These are phyloP conservation scores for Acleris literana DNA, from an alignment of 2,888 invertebrate genomes.

Conservation along the genomic window DNA sequence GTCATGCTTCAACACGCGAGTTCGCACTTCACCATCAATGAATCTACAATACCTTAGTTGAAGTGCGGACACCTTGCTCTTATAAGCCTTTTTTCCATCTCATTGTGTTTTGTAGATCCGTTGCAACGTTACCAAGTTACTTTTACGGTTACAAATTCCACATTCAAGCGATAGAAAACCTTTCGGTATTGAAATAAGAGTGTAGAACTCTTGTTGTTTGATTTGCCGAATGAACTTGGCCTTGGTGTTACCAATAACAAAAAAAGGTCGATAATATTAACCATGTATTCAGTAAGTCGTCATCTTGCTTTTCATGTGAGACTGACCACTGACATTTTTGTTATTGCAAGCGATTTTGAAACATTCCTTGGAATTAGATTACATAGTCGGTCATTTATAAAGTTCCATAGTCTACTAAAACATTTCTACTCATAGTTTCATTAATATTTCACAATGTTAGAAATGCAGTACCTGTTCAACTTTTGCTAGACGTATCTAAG, in stretches of 20 bases:
- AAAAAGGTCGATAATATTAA: slow-evolving; percentile 50
- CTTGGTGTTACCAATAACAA: slow-evolving; percentile 34
- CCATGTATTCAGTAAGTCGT: slow-evolving; percentile 44
- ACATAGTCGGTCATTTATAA: slow-evolving; percentile 19
- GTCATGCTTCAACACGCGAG: slow-evolving; percentile 22
- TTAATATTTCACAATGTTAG: too few relatives aligned
- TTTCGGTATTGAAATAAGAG: slow-evolving; percentile 9
- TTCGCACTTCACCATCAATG: slow-evolving; percentile 27
- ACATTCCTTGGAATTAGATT: slow-evolving; percentile 29
- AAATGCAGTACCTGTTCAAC: too few relatives aligned
- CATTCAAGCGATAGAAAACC: neutral
- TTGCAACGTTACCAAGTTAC: slow-evolving; percentile 5
- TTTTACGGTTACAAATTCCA: neutral
- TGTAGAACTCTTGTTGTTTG: neutral
- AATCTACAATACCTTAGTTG: slow-evolving; percentile 43
- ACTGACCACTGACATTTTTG: slow-evolving; percentile 49
- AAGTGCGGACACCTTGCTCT: slow-evolving; percentile 36
- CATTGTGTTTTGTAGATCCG: slow-evolving; percentile 27
- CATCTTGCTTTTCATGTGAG: slow-evolving; percentile 42
- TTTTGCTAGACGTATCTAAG: too few relatives aligned
- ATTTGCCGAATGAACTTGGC: slow-evolving; percentile 40
- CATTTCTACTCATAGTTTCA: neutral
- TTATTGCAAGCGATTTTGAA: slow-evolving; percentile 44
- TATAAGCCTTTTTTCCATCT: slow-evolving; percentile 38
- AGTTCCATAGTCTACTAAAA: neutral